phyloP scores from a whole-genome alignment of 2,888 invertebrate species.

The Myathropa florea region DNA sequence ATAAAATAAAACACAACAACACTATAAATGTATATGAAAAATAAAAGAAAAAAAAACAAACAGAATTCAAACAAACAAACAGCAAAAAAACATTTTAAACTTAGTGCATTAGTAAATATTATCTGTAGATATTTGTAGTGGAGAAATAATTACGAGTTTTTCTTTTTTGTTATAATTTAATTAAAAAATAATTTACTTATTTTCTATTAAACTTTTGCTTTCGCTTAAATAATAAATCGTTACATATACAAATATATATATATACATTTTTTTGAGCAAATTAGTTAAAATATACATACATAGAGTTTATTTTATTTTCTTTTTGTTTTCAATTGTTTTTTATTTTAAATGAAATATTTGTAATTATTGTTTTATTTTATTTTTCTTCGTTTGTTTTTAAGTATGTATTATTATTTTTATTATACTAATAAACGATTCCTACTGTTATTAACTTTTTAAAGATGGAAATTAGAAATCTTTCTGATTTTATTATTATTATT shows the following conservation, averaged over 20 bases:
- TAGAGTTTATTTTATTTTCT: slow-evolving; percentile 3
- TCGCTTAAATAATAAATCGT: slow-evolving; percentile 7
- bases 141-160: slow-evolving; percentile 44
- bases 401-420: slow-evolving; percentile 68
- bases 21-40: slow-evolving; percentile 55
- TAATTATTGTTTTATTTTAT: slow-evolving; percentile 14
- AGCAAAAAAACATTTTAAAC: slow-evolving; percentile 70
- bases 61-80: slow-evolving; percentile 33
- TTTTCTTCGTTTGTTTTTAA: slow-evolving; percentile 27
- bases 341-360: slow-evolving; percentile 5
- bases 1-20: slow-evolving; percentile 26
- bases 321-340: slow-evolving; percentile 5
- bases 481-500: slow-evolving; percentile 12
- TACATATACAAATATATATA: neutral
- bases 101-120: slow-evolving; percentile 52
- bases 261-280: neutral
- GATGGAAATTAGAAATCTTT: slow-evolving; percentile 19
- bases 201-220: slow-evolving; percentile 3
- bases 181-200: slow-evolving; percentile 32
- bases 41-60: slow-evolving; percentile 54
- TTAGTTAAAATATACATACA: neutral
- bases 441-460: slow-evolving; percentile 63
- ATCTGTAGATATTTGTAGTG: slow-evolving; percentile 59
- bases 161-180: neutral
- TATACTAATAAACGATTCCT: slow-evolving; percentile 69